These are phyloP conservation scores for Brachynemurus nebulosus DNA, from an alignment of 2,888 invertebrate genomes.

Conservation along the genomic window DNA sequence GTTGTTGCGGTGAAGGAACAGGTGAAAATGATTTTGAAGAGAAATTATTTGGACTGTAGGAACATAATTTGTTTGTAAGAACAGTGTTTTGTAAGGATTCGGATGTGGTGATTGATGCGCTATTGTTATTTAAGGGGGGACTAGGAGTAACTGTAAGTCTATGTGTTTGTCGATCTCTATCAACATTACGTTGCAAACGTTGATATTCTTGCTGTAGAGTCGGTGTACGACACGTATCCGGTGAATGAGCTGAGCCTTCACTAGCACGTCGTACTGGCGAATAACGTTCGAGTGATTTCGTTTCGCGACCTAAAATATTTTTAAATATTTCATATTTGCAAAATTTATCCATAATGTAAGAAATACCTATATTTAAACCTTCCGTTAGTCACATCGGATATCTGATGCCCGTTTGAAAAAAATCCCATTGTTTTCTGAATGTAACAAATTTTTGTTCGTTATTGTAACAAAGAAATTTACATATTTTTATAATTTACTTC, in stretches of 20 bases:
- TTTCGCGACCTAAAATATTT: constrained; percentile 39
- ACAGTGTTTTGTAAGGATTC: not conserved
- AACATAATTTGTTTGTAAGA: not conserved
- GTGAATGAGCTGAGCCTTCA: constrained; percentile 49
- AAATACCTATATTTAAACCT: no score
- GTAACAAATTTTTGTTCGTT: no score
- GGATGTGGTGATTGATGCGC: not conserved
- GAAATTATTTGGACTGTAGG: constrained; percentile 1
- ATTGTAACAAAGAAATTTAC: no score
- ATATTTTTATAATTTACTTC: no score
- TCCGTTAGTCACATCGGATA: no score
- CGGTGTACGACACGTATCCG: constrained; percentile 36
- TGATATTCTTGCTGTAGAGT: constrained; percentile 68
- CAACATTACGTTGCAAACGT: constrained; percentile 47
- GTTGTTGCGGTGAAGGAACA: not conserved
- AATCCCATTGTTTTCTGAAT: no score
- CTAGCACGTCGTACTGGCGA: constrained; percentile 84
- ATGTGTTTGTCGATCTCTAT: constrained; percentile 29
- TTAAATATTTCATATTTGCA: no score
- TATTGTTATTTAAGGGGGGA: constrained; percentile 23
- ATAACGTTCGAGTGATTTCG: constrained; percentile 55
- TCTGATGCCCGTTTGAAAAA: no score
- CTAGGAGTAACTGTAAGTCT: constrained; percentile 33
- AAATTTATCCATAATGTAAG: no score
- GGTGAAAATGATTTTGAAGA: not conserved